Evolutionary conservation across 2,888 invertebrate genomes (phyloP).

Genomic region (Athetis lepigone): DNA sequence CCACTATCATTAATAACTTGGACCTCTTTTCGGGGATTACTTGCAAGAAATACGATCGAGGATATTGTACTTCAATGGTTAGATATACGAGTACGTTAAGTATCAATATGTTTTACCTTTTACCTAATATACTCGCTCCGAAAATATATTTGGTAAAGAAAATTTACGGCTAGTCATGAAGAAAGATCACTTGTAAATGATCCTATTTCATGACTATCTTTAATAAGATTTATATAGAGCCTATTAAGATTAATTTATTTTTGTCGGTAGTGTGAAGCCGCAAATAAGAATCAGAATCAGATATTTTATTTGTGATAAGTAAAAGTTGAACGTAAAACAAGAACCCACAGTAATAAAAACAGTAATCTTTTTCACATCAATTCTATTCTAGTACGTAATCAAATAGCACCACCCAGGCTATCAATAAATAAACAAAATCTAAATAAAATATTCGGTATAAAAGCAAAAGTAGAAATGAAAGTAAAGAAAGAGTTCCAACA

Average conservation of each 20-base stretch:
- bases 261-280: constrained; percentile 15
- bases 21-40: constrained; percentile 62
- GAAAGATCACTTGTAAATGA: constrained; percentile 8
- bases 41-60: constrained; percentile 63
- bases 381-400: constrained; percentile 1
- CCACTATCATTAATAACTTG: constrained; percentile 68
- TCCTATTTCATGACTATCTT: constrained; percentile 7
- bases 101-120: constrained; percentile 48
- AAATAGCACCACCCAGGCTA: constrained; percentile 11
- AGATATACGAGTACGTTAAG: constrained; percentile 42
- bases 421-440: constrained; percentile 33
- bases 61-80: constrained; percentile 46
- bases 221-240: constrained; percentile 36
- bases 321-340: constrained; percentile 9
- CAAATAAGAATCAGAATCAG: too few species aligned
- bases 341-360: background rate
- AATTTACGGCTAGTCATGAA: constrained; percentile 31
- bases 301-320: too few species aligned
- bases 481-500: constrained; percentile 80
- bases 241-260: constrained; percentile 31
- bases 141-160: constrained; percentile 15
- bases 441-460: constrained; percentile 67
- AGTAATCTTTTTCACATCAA: constrained; percentile 1
- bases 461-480: constrained; percentile 71
- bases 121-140: constrained; percentile 25